A percentile compares a stretch with the other conserved stretches of the same genome.
Conservation (phyloP, 2,797 vertebrate species). For the Arremon aurantiirostris region DNA sequence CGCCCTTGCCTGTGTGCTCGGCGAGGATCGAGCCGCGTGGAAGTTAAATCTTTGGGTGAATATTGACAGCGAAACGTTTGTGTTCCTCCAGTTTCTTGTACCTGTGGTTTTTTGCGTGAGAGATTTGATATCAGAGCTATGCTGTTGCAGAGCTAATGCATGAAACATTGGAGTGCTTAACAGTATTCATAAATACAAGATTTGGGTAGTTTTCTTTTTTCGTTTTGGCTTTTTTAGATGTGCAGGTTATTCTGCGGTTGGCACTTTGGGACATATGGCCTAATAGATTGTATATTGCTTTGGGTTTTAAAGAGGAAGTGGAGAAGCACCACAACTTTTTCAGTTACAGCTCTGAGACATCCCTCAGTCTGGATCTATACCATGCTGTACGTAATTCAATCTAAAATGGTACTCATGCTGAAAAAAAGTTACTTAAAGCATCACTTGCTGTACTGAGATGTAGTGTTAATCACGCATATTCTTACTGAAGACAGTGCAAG, state of each 20-base stretch:
- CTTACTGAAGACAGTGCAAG: neutral
- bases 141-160: neutral
- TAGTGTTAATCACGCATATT: neutral
- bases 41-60: neutral
- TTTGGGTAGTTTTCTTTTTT: neutral
- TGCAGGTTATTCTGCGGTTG: accelerated
- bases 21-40: accelerated
- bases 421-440: neutral
- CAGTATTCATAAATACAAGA: neutral
- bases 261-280: accelerated
- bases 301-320: neutral
- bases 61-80: accelerated
- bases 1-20: neutral
- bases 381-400: neutral
- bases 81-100: neutral
- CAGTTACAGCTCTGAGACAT: neutral
- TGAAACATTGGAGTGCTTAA: neutral
- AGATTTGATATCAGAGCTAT: neutral
- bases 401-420: neutral
- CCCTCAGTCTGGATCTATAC: neutral
- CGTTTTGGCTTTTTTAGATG: neutral
- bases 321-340: neutral
- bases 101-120: accelerated
- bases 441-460: neutral
- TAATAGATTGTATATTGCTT: neutral